These are phyloP conservation scores for Misgurnus mizolepis DNA, from an alignment of 2,113 vertebrate species.

Conservation along the genomic window DNA sequence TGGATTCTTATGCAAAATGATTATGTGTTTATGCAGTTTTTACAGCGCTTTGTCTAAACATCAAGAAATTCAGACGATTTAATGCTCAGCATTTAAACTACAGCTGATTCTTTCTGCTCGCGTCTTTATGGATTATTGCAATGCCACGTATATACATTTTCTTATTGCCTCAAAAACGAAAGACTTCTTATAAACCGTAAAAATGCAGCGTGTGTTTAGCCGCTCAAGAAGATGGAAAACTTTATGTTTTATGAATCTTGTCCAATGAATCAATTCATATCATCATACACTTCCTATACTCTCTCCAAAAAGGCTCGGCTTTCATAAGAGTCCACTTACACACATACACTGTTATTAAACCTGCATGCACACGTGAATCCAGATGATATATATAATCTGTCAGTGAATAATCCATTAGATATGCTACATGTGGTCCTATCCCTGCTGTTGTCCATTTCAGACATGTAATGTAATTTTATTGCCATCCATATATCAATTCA, in stretches of 20 bases:
- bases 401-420: background rate
- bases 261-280: slow-evolving; percentile 38
- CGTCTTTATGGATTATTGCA: background rate
- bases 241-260: background rate
- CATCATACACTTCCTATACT: background rate
- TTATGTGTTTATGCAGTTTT: background rate
- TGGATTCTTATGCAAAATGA: background rate
- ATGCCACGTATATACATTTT: background rate
- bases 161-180: background rate
- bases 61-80: background rate
- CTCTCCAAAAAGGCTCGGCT: background rate
- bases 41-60: background rate
- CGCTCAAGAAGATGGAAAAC: slow-evolving; percentile 9
- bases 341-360: slow-evolving; percentile 29
- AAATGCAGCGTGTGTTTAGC: background rate
- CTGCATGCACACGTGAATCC: background rate
- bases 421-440: background rate
- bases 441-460: background rate
- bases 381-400: slow-evolving; percentile 13
- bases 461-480: background rate
- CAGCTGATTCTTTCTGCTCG: background rate
- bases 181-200: background rate
- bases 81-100: background rate
- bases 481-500: background rate
- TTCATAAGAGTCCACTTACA: slow-evolving; percentile 12